phyloP scores from a whole-genome alignment of 2,113 vertebrate genomes.

The Mola mola region DNA sequence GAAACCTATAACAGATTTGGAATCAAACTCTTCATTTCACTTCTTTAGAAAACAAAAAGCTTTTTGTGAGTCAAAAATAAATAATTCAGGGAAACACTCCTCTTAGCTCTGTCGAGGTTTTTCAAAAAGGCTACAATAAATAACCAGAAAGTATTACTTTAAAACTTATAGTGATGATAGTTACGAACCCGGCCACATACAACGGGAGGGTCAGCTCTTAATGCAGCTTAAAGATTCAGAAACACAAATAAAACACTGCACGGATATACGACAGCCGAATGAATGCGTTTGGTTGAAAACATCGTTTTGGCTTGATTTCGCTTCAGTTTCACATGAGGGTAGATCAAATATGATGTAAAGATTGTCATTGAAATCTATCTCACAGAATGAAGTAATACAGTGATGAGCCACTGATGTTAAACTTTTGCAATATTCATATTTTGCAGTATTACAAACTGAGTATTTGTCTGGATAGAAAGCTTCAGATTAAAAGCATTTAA shows the following conservation, averaged over 20 bases:
- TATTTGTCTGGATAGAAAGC: not conserved
- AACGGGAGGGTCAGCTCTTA: not conserved
- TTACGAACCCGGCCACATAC: not conserved
- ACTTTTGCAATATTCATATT: not conserved
- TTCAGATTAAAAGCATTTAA: too few species aligned
- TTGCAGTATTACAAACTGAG: not conserved
- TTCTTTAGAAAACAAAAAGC: slow-evolving; percentile 24
- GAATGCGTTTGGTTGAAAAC: too few species aligned
- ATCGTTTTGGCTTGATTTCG: not conserved
- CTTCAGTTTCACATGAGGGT: too few species aligned
- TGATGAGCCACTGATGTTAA: not conserved
- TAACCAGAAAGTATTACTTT: slow-evolving; percentile 57
- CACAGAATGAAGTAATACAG: not conserved
- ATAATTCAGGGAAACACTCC: slow-evolving; percentile 11
- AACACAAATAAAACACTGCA: not conserved
- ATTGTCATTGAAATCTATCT: too few species aligned
- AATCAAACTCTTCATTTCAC: slow-evolving; percentile 23
- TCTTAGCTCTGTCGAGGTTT: not conserved
- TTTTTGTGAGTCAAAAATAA: slow-evolving; percentile 4
- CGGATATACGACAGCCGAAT: too few species aligned
- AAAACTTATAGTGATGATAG: slow-evolving; percentile 11
- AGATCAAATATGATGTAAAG: too few species aligned
- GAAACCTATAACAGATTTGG: not conserved
- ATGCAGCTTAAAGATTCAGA: not conserved
- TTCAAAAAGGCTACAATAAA: slow-evolving; percentile 69